These are phyloP conservation scores for Caenorhabditis japonica DNA, from an alignment of 2,888 invertebrate genomes.

Conservation along the genomic window DNA sequence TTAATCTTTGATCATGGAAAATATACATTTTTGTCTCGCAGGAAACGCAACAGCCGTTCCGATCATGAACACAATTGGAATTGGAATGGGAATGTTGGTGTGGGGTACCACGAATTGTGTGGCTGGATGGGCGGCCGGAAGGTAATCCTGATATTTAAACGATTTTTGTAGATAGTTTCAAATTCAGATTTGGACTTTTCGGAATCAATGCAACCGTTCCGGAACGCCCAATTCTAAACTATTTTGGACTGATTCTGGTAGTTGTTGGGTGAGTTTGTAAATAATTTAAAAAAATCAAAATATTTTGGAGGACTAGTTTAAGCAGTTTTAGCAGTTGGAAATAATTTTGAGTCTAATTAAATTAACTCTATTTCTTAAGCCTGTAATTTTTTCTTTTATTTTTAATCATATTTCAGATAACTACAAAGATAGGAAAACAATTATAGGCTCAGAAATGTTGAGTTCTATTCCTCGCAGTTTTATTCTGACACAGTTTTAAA, in stretches of 20 bases:
- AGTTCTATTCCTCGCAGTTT: no score
- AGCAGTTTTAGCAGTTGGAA: no score
- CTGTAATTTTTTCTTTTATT: no score
- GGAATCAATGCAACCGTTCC: slow-evolving; percentile 68
- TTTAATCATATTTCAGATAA: no score
- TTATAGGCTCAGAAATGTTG: no score
- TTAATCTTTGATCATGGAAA: background rate
- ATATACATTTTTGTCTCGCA: slow-evolving; percentile 50
- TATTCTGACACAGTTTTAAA: no score
- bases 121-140: slow-evolving; percentile 75
- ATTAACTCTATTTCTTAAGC: background rate
- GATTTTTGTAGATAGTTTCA: no score
- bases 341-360: no score
- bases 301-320: no score
- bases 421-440: no score
- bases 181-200: slow-evolving; percentile 72
- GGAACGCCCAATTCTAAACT: slow-evolving; percentile 65
- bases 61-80: slow-evolving; percentile 77
- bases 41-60: slow-evolving; percentile 80
- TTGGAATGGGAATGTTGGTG: slow-evolving; percentile 79
- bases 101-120: slow-evolving; percentile 79
- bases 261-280: slow-evolving; percentile 66
- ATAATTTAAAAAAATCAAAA: no score
- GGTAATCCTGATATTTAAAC: slow-evolving; percentile 14
- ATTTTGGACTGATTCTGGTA: slow-evolving; percentile 70